These are phyloP conservation scores for Orthonyx spaldingii DNA, from an alignment of 2,113 vertebrate species.

Conservation along the genomic window DNA sequence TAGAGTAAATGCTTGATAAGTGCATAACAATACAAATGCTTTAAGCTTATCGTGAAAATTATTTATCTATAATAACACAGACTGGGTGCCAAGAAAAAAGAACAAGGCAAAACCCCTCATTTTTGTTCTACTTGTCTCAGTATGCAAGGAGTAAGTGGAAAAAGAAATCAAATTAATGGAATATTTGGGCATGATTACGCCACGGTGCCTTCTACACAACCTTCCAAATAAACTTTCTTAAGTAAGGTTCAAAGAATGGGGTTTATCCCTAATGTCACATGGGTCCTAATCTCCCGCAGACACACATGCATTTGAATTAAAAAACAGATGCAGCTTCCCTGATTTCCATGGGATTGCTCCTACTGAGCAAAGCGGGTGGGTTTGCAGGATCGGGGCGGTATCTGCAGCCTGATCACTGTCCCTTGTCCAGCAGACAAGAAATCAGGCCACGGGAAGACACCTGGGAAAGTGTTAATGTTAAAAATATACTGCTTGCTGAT, in stretches of 20 bases:
- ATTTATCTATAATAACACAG: constrained; percentile 47
- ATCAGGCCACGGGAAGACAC: neutral
- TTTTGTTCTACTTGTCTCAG: neutral
- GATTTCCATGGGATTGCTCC: neutral
- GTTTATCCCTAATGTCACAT: neutral
- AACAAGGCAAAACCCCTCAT: neutral
- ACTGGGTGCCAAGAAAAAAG: neutral
- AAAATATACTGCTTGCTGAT: neutral
- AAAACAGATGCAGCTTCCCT: neutral
- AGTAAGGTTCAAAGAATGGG: neutral
- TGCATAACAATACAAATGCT: constrained; percentile 24
- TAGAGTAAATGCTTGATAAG: constrained; percentile 24
- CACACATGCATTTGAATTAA: neutral
- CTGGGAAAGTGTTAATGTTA: neutral
- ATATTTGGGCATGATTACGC: neutral
- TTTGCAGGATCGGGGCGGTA: neutral
- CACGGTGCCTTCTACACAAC: neutral
- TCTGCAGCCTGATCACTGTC: neutral
- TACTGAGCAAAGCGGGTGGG: rapidly evolving
- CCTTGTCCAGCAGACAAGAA: neutral
- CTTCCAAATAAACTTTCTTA: neutral
- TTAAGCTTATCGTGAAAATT: constrained; percentile 28
- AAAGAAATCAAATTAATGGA: neutral
- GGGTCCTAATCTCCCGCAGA: neutral
- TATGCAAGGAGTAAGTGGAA: neutral